Evolutionary conservation across 2,888 invertebrate genomes (phyloP), one percentile per base, ranked within the genome.

Genomic region (Drosophila longiperda): DNA sequence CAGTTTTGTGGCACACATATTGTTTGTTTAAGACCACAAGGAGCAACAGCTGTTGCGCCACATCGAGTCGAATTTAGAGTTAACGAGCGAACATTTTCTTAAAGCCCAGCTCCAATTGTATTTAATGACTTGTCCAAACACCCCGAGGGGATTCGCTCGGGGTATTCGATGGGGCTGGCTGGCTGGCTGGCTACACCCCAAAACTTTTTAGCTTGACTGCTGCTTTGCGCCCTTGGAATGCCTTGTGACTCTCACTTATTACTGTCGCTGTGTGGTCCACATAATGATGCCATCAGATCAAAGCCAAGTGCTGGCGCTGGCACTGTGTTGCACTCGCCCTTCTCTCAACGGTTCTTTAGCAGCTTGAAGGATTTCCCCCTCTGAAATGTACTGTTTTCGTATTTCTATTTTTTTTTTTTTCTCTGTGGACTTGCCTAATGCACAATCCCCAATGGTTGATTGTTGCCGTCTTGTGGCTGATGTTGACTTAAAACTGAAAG

Each of bases 271-370:
- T 63, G 42, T 57, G 80, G 64, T 68, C 57, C 65, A 61, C 87
- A 61, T 80, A 87, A 83, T 84, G 89, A 75, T 68, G 78, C 66
- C 70, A 69, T 58, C 82, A 78, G 80, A 86, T 85, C 89, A 89
- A 87, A 85, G 84, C 73, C 65, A 71, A 68, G 36, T 65, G 61
- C 68, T 52, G 65, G 45, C 52, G 36, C 45, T 52, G 50, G 33
- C 36, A 45, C 40, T 40, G 45, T 20, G 32, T 42, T 29, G 57
- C 33, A 40, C 49, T 45, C 45, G 20, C 48, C 23, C 66, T 40
- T 17, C 20, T 40, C 29, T 20, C 54, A 40, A 60, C n/a, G 20
- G 8, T 33, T 52, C 26, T 32, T 40, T 55, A 66, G 64, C 62
- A 65, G 80, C 59, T 67, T 38, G 20, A 34, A 58, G 36, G 63